Conservation (phyloP, 2,113 vertebrate genomes). For the Gavialis gangeticus region DNA sequence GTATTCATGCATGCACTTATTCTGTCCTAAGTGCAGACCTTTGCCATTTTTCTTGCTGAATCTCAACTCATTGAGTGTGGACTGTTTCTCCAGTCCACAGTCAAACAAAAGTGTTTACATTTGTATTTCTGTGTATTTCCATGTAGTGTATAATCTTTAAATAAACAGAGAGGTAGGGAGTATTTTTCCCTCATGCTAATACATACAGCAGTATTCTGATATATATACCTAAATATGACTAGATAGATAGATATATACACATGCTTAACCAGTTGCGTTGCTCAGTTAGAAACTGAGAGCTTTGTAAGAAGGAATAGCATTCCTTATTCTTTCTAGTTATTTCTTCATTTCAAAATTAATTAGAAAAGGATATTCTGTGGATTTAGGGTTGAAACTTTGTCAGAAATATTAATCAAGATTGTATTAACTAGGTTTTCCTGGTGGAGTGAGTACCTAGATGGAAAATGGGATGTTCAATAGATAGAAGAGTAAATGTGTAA, state of each 20-base stretch:
- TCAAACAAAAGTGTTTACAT: no score
- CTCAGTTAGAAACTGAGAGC: no score
- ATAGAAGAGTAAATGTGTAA: accelerated
- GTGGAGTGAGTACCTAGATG: accelerated
- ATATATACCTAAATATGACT: neutral
- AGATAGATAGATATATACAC: neutral
- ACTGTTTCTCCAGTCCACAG: no score
- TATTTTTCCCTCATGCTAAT: neutral
- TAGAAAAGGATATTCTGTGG: slow-evolving; percentile 46
- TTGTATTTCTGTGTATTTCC: neutral
- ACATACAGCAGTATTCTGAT: neutral
- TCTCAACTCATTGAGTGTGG: no score
- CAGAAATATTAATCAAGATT: slow-evolving; percentile 52
- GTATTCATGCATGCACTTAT: no score
- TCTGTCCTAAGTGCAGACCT: no score
- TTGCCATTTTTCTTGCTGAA: no score
- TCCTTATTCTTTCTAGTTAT: neutral
- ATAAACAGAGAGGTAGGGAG: neutral
- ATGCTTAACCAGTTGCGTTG: neutral
- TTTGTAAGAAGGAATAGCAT: neutral
- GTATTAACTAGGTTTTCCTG: slow-evolving; percentile 30
- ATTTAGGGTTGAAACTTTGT: slow-evolving; percentile 52
- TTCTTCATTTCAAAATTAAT: slow-evolving; percentile 38
- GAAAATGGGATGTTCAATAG: accelerated
- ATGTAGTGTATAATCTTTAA: accelerated